Percentiles rank a stretch among this genome's conserved stretches.
phyloP scores from a whole-genome alignment of 2,797 vertebrate genomes.

The Paedocypris micromegethes region DNA sequence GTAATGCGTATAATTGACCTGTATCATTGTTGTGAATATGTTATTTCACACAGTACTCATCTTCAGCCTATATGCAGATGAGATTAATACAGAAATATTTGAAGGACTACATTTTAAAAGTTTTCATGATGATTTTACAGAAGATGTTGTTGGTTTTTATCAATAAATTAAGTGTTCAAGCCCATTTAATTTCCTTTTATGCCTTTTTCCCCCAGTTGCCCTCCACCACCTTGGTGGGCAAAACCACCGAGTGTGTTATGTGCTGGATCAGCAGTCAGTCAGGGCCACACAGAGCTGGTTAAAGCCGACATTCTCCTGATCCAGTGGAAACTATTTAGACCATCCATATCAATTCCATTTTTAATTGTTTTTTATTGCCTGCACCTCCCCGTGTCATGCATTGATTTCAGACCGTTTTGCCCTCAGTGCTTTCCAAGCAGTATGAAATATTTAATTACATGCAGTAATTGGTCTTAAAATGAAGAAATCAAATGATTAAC shows the following conservation, averaged over 20 bases:
- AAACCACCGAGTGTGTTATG: slow-evolving; percentile 68
- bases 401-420: neutral
- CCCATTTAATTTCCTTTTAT: neutral
- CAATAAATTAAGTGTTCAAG: neutral
- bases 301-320: slow-evolving; percentile 62
- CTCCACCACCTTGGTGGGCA: slow-evolving; percentile 55
- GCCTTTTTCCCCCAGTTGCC: slow-evolving; percentile 29
- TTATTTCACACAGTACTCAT: too few relatives aligned
- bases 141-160: neutral
- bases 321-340: slow-evolving; percentile 29
- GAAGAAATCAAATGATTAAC: neutral
- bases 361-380: slow-evolving; percentile 1
- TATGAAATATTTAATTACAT: neutral
- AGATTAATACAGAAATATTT: too few relatives aligned
- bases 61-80: too few relatives aligned
- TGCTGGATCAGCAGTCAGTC: slow-evolving; percentile 69
- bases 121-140: too few relatives aligned
- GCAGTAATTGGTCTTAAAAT: neutral
- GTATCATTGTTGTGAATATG: too few relatives aligned
- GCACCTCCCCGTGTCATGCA: slow-evolving; percentile 4
- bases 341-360: slow-evolving; percentile 12
- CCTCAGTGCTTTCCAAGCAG: neutral
- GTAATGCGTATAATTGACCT: too few relatives aligned
- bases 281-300: slow-evolving; percentile 54
- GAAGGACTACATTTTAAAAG: too few relatives aligned